These are phyloP conservation scores for Dicyrtoma fusca DNA, from an alignment of 2,888 invertebrate genomes.

Conservation along the genomic window DNA sequence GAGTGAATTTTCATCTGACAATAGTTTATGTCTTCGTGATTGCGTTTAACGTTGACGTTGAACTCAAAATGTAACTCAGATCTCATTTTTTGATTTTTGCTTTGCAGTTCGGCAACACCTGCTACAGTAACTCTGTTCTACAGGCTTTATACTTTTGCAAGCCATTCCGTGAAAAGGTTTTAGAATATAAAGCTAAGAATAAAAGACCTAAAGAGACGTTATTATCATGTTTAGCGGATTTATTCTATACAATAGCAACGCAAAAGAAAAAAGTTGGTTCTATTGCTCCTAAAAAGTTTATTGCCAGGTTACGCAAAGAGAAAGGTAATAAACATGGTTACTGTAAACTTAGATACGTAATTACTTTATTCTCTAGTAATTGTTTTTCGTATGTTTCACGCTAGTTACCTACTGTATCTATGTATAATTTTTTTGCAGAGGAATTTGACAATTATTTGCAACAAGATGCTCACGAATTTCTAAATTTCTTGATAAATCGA, in stretches of 20 bases:
- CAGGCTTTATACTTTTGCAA: slow-evolving; percentile 99
- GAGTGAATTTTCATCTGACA: not conserved
- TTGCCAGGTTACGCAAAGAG: slow-evolving; percentile 95
- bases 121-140: slow-evolving; percentile 98
- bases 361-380: not conserved
- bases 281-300: slow-evolving; percentile 99
- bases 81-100: slow-evolving; percentile 41
- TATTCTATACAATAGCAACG: slow-evolving; percentile 99
- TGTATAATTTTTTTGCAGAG: slow-evolving; percentile 68
- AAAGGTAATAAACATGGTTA: no score
- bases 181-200: slow-evolving; percentile 96
- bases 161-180: slow-evolving; percentile 97
- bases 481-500: slow-evolving; percentile 98
- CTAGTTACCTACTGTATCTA: not conserved
- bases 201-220: slow-evolving; percentile 96
- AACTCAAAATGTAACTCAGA: no score
- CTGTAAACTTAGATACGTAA: slow-evolving; percentile 37
- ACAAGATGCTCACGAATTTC: slow-evolving; percentile 99
- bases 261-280: slow-evolving; percentile 99
- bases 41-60: no score
- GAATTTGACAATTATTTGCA: slow-evolving; percentile 99
- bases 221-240: slow-evolving; percentile 95
- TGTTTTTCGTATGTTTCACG: not conserved
- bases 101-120: slow-evolving; percentile 97
- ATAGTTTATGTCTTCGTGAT: no score